Evolutionary conservation across 1,140 invertebrate genomes (phyloP).

Genomic region (Pseudomyrmex concolor): DNA sequence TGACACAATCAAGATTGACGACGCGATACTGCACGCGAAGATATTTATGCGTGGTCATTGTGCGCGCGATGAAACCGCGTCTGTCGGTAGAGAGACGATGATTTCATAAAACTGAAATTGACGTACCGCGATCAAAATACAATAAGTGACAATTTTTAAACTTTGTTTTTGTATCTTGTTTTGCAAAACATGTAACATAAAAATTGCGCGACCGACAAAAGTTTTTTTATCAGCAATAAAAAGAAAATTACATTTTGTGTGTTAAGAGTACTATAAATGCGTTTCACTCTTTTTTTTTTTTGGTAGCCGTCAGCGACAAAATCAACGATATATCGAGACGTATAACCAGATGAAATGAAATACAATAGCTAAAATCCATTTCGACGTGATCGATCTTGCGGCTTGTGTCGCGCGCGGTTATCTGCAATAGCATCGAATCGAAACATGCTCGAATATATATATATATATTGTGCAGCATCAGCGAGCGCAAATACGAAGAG

Average conservation of each 20-base stretch:
- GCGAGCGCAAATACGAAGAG: neutral
- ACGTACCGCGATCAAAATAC: too few species aligned
- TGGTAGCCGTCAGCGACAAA: neutral
- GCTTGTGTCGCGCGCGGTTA: constrained; percentile 21
- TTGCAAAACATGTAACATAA: too few species aligned
- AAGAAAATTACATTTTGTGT: neutral
- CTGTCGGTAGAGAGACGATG: neutral
- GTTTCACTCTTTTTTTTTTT: neutral
- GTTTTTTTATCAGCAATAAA: neutral
- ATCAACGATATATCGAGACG: neutral
- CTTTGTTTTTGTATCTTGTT: too few species aligned
- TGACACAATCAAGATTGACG: constrained; percentile 9
- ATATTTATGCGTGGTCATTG: neutral
- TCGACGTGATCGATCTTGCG: constrained; percentile 27
- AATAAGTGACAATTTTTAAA: too few species aligned
- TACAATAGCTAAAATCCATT: constrained; percentile 5
- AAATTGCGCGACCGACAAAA: too few species aligned
- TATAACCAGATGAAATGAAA: neutral
- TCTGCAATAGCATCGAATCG: constrained; percentile 28
- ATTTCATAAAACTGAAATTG: neutral
- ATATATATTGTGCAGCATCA: neutral
- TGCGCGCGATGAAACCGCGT: neutral
- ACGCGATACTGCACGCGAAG: neutral
- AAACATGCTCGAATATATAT: constrained; percentile 27
- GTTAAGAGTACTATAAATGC: neutral